phyloP scores from a whole-genome alignment of 2,888 invertebrate species.

The Smittia aterrima region DNA sequence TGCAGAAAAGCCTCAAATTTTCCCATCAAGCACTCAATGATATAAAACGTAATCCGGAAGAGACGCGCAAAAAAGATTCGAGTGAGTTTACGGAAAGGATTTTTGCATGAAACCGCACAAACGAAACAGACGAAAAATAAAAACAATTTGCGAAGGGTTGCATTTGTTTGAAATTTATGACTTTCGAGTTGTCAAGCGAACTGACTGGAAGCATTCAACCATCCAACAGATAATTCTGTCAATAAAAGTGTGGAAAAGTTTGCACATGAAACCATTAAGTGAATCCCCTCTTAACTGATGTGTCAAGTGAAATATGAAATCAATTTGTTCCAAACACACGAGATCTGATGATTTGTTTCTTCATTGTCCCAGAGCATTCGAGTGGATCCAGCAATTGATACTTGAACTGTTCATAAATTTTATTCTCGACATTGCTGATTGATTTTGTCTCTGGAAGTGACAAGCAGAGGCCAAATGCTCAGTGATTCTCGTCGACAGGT shows the following conservation, averaged over 20 bases:
- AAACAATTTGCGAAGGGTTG: background rate
- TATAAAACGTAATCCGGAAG: too few relatives aligned
- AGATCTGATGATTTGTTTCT: background rate
- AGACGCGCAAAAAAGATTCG: too few relatives aligned
- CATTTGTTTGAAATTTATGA: background rate
- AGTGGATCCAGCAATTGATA: too few relatives aligned
- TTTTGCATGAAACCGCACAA: background rate
- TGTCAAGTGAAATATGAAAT: background rate
- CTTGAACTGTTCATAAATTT: too few relatives aligned
- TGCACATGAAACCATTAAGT: background rate
- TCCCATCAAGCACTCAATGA: background rate
- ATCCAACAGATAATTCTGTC: background rate
- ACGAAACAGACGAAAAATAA: too few relatives aligned
- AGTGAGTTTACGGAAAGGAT: background rate
- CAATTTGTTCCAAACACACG: background rate
- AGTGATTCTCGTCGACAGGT: background rate
- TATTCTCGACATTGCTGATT: too few relatives aligned
- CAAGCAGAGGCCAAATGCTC: too few relatives aligned
- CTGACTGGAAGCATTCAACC: background rate
- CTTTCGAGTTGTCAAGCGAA: background rate
- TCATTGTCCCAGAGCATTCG: background rate
- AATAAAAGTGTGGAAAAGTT: background rate
- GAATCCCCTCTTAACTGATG: too few relatives aligned
- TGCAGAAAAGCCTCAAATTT: slow-evolving; percentile 22
- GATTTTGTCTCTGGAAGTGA: too few relatives aligned